These are phyloP conservation scores for Argentina silus DNA, from an alignment of 2,797 vertebrate genomes.

Conservation along the genomic window DNA sequence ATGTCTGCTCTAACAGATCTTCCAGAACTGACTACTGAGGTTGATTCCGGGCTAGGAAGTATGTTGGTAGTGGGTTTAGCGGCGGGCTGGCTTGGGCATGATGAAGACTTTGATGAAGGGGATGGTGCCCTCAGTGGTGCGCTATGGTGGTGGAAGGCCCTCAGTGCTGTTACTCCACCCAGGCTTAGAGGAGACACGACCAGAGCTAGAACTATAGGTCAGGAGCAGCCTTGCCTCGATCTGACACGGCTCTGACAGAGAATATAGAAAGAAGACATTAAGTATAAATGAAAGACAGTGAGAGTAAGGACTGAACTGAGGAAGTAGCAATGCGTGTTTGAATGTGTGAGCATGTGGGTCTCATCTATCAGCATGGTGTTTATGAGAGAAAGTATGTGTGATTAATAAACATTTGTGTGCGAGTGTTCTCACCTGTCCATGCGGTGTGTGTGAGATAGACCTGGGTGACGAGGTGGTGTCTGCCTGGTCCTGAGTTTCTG, in stretches of 20 bases:
- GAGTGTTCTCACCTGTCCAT: slow-evolving; percentile 86
- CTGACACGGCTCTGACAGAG: slow-evolving; percentile 95
- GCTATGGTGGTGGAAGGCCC: slow-evolving; percentile 74
- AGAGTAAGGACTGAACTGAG: too few species aligned
- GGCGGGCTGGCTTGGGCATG: slow-evolving; percentile 94
- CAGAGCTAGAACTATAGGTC: slow-evolving; percentile 86
- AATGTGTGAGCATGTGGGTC: background rate
- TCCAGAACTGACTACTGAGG: background rate
- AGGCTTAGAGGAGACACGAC: slow-evolving; percentile 70
- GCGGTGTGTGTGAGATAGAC: slow-evolving; percentile 95
- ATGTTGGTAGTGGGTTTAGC: slow-evolving; percentile 65
- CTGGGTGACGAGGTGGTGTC: slow-evolving; percentile 94
- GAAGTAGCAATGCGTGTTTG: too few species aligned
- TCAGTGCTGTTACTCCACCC: slow-evolving; percentile 84
- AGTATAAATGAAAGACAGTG: background rate
- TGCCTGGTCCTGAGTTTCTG: slow-evolving; percentile 87
- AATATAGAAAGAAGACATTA: background rate
- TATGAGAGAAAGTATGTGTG: too few species aligned
- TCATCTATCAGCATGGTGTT: background rate
- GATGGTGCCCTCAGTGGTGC: slow-evolving; percentile 89
- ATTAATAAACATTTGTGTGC: too few species aligned
- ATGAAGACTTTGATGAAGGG: slow-evolving; percentile 95
- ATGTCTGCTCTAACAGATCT: background rate
- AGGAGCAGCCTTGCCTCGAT: slow-evolving; percentile 91
- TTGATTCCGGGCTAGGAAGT: too few species aligned